Evolutionary conservation across 2,113 vertebrate species (phyloP).

Genomic region (Semnornis frantzii): DNA sequence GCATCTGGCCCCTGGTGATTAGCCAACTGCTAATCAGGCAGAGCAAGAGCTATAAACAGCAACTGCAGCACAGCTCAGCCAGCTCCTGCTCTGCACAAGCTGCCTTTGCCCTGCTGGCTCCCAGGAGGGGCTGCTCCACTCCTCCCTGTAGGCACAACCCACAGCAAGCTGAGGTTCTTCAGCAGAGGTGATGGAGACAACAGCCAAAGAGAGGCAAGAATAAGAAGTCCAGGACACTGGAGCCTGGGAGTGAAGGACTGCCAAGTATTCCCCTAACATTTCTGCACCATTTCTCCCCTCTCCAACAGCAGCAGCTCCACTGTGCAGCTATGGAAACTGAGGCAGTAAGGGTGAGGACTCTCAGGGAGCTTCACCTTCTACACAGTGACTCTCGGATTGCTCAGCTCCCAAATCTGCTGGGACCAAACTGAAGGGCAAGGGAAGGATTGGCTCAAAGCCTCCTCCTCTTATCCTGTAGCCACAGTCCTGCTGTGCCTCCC

Average conservation of each 20-base stretch:
- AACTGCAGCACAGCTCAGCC: neutral
- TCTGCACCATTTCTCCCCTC: neutral
- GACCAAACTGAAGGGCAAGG: no score
- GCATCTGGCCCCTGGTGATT: conserved; percentile 39
- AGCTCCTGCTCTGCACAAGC: neutral
- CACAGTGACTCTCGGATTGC: neutral
- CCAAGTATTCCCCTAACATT: neutral
- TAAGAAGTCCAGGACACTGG: neutral
- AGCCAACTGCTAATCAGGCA: neutral
- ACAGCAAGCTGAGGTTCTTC: no score
- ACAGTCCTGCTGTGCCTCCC: neutral
- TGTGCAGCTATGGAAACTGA: neutral
- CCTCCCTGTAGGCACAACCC: neutral
- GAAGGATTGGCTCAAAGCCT: neutral
- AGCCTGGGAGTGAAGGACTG: neutral
- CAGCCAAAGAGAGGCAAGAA: no score
- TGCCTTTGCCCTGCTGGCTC: neutral
- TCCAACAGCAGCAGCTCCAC: neutral
- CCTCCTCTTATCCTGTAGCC: neutral
- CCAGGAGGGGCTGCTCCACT: neutral
- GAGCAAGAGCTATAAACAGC: neutral
- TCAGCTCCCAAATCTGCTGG: neutral
- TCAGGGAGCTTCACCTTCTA: neutral
- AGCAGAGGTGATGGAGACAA: no score
- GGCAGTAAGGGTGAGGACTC: neutral